These are phyloP conservation scores for Agrochola litura DNA, from an alignment of 2,888 invertebrate genomes.

Conservation along the genomic window DNA sequence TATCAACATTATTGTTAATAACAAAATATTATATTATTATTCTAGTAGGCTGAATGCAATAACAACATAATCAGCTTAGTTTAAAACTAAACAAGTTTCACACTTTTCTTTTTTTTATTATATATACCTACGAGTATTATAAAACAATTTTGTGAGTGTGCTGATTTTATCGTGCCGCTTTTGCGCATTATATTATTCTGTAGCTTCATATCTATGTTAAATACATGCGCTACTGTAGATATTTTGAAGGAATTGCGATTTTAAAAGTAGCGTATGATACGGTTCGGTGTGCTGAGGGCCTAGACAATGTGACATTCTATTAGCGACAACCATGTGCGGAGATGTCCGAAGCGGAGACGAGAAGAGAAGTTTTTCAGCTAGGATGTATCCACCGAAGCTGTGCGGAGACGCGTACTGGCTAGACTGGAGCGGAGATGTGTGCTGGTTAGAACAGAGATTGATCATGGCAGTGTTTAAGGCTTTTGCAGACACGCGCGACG, in stretches of 20 bases:
- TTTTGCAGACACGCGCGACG: too few relatives aligned
- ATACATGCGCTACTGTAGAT: slow-evolving; percentile 9
- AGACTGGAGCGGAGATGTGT: too few relatives aligned
- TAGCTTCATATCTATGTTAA: slow-evolving; percentile 46
- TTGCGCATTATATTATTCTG: slow-evolving; percentile 57
- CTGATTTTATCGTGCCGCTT: slow-evolving; percentile 47
- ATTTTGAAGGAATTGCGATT: not conserved
- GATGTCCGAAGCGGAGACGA: too few relatives aligned
- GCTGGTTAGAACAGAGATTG: not conserved
- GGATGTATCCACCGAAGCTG: too few relatives aligned
- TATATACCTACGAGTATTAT: slow-evolving; percentile 16
- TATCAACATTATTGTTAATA: too few relatives aligned
- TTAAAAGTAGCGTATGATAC: not conserved
- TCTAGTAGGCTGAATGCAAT: not conserved
- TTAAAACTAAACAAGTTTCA: slow-evolving; percentile 10
- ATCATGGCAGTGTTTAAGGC: not conserved
- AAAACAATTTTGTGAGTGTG: slow-evolving; percentile 20
- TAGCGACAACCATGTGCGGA: too few relatives aligned
- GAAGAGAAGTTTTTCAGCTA: too few relatives aligned
- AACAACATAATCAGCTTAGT: slow-evolving; percentile 16
- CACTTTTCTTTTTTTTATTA: slow-evolving; percentile 27
- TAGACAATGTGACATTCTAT: not conserved
- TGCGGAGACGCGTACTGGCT: too few relatives aligned
- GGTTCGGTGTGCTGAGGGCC: not conserved
- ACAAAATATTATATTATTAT: too few relatives aligned